Base-by-base conservation (phyloP, 2,888 invertebrate genomes). In the Megastigmus dorsalis region DNA sequence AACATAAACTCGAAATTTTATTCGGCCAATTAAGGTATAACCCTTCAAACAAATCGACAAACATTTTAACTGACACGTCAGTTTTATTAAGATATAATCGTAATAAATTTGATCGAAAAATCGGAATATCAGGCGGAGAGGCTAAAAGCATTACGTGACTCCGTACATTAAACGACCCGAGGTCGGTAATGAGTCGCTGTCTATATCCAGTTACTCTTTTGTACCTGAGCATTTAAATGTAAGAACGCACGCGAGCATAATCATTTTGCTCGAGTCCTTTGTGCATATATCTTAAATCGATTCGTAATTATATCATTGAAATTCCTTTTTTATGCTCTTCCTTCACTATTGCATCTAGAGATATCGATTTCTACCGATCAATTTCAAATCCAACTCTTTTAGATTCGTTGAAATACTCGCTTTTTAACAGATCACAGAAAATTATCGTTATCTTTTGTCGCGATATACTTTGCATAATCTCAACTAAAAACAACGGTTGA, bases 261-360 rank as follows among this genome's bases (percentile, higher is more conserved):
- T 54, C 54, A 55, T 62, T 48, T 23, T 6, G 4, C 26, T 15
- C 4, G 30, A 0, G 7, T n/a, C 30, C 48, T 59, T 52, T 28
- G 36, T 20, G 54, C 41, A 68, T 74, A 74, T 62, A 52, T 66
- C 55, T n/a, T n/a, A 55, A 48, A 68, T 74, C 67, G 67, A 67
- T 68, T 67, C 6, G 50, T 43, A 59, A 65, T 71, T 43, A 38
- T 50, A 50, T 50, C 18, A 30, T 54, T 23, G 23, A 20, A n/a
- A 57, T 65, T 55, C 57, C 5, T 30, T 63, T 26, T 30, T 60
- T 45, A 15, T 33, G 13, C 4, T 18, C 3, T 45, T n/a, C 18
- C 3, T 15, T 18, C 18, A 7, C 13, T 38, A 13, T 38, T 7
- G 33, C 3, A 33, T 38, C 13, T 7, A 13, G 6, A 38, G 13